Base-by-base conservation (phyloP, 2,113 vertebrate genomes). In the Rhipidura dahli region DNA sequence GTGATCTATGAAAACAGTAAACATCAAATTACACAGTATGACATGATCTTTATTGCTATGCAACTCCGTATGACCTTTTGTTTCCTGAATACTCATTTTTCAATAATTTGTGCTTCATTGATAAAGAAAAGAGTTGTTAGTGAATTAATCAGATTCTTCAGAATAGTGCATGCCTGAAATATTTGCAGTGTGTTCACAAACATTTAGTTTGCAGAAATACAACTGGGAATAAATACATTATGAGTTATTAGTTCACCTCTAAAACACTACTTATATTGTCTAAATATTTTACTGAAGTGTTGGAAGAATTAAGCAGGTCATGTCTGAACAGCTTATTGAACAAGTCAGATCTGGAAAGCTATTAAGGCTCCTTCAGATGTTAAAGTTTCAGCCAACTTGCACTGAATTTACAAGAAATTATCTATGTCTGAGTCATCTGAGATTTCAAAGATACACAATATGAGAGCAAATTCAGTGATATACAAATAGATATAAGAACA, bases 291-390 rank as follows among this genome's bases (percentile, higher is more conserved):
- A 86, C 9, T 87, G 88, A 89, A 90, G 45, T 60, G 56, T 56
- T 94, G 86, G 83, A 66, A 89, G 54, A 64, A 86, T 87, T 83
- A 96, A 90, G 53, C 49, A 82, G 69, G 56, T 95, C 93, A 37
- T 88, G 96, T 78, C 93, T 97, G 92, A 88, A 92, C 90, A 95
- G 35, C 60, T 60, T 64, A 78, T 78, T 24, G 83, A 93, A 95
- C 94, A 97, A 96, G 96, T 94, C 83, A 86, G 60, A 56, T 95
- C 96, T 90, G 72, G 94, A 94, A 95, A 92, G 64, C 76, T 86
- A 86, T 94, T 92, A 94, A 90, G 83, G 12, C 75, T 93, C 68
- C 44, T 86, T 88, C 69, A 91, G 83, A 86, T 83, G 68, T 88
- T 80, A 31, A 90, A 66, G 47, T 89, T 93, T 87, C 82, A 88